Evolutionary conservation across 2,888 invertebrate species (phyloP), one percentile per base, ranked within the genome.

Genomic region (Platerodrilus igneus): DNA sequence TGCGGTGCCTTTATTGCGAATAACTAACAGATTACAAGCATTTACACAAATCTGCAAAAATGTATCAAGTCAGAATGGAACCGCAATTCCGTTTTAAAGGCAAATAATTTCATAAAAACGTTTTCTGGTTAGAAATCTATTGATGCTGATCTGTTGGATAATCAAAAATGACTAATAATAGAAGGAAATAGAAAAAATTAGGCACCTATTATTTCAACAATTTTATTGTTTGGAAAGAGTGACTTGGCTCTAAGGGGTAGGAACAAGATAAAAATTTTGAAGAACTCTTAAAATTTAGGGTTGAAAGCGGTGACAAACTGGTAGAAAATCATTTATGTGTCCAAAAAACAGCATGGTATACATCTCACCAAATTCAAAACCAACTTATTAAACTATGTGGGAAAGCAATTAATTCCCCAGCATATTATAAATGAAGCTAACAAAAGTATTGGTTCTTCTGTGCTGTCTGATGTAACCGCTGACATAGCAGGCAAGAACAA

Each of bases 311-410:
- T 28, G 38, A 51, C 37, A 23, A 15, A 45, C 19, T 37, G 28
- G 36, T 50, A 21, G 37, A 54, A 23, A 37, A 33, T 30, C 48
- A 54, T 40, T 30, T 50, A 17, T 32, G 42, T 34, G 37, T 4
- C 11, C 11, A 33, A 20, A 52, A 51, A 41, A 58, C 60, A 45
- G 55, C 59, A 22, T 46, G 29, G 32, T 59, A 62, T 45, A 44
- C 37, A 32, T 58, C 57, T 14, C 50, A 39, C 33, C 34, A 38
- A 41, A 56, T 61, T 35, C 59, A 63, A 58, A 63, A 62, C 51
- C 52, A 62, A 52, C 37, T 59, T 20, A 55, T 60, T 28, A 27
- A 31, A 16, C 40, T 54, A 19, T 61, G 56, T 51, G 56, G 52
- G 10, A 35, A 34, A 19, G 44, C 52, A 23, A n/a, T n/a, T 53